Base-by-base conservation (phyloP, 1,140 invertebrate genomes). In the Camponotus floridanus region DNA sequence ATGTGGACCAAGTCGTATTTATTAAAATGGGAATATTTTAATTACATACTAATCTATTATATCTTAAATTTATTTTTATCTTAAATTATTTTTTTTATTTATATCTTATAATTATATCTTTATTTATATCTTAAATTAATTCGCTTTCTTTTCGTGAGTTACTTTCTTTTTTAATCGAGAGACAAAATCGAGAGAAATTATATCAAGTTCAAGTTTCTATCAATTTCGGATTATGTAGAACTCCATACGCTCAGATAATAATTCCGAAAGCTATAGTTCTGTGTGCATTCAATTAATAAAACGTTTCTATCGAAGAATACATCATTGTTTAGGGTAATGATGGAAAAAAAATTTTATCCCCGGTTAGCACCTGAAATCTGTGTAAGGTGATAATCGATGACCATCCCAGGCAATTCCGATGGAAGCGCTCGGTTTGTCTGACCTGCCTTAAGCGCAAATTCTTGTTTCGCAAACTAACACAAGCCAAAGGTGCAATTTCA, bases 361-460 rank as follows among this genome's bases (percentile, higher is more conserved):
- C 13, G 18, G 31, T 36, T 80, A 59, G 65, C 65, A 36, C 39
- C 79, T 61, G 74, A 85, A 85, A 78, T 55, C 81, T 78, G 51
- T 76, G 64, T 84, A 86, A 86, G 71, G 51, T 64, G 88, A 89
- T 90, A 90, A 90, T 89, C 85, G 57, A 89, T 79, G 76, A 51
- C 78, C 71, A 71, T 83, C 62, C 51, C 64, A 26, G 55, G 78
- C 70, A 86, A 86, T 86, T 78, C 78, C 64, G 45, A 83, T 86
- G 67, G 55, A 73, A 86, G 78, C 33, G 61, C 67, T 74, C 65
- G 71, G 59, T 73, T 87, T 33, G 21, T 18, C 65, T 45, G 31
- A 65, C 55, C 55, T 51, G 74, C 73, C 90, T 90, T 90, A 90
- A 91, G 90, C 89, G 85, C 80, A 85, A 89, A 92, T 91, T 92